Percentiles rank a stretch among this genome's conserved stretches.
phyloP scores from a whole-genome alignment of 2,888 invertebrate genomes.

The Marronus borbonicus region DNA sequence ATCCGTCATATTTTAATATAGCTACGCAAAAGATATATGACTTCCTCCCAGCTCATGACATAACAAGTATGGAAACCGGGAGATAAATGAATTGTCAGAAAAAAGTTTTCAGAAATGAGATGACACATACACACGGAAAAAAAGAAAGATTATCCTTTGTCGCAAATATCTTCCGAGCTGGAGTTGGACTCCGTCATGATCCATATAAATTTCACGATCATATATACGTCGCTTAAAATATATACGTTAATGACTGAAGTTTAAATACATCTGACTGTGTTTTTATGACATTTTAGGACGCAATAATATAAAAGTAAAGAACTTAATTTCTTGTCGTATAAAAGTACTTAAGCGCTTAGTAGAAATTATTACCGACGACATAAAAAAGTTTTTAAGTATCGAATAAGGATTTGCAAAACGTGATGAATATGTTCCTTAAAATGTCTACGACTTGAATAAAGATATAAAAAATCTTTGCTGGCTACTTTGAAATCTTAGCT shows the following conservation, averaged over 20 bases:
- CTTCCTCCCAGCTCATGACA: constrained; percentile 29
- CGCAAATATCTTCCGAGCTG: constrained; percentile 24
- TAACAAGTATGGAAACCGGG: constrained; percentile 41
- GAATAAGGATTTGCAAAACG: constrained; percentile 10
- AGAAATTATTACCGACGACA: constrained; percentile 15
- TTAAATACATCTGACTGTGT: constrained; percentile 21
- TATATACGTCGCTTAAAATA: constrained; percentile 20
- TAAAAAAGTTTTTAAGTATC: constrained; percentile 21
- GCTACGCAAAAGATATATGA: constrained; percentile 40
- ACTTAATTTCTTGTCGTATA: constrained; percentile 21
- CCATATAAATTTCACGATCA: constrained; percentile 41
- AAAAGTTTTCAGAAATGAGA: constrained; percentile 43
- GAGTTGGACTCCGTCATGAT: constrained; percentile 19
- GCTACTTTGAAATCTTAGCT: neutral
- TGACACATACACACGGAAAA: constrained; percentile 42
- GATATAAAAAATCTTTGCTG: neutral
- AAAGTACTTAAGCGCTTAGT: constrained; percentile 26
- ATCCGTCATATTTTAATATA: constrained; percentile 21
- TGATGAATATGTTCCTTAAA: neutral
- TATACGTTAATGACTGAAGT: constrained; percentile 10
- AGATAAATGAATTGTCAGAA: constrained; percentile 49
- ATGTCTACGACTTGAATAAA: neutral
- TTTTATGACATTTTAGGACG: constrained; percentile 27
- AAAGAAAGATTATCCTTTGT: constrained; percentile 45
- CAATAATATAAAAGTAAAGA: constrained; percentile 21